Base-by-base conservation (phyloP, 2,797 vertebrate species). In the Anolis apletophallus region DNA sequence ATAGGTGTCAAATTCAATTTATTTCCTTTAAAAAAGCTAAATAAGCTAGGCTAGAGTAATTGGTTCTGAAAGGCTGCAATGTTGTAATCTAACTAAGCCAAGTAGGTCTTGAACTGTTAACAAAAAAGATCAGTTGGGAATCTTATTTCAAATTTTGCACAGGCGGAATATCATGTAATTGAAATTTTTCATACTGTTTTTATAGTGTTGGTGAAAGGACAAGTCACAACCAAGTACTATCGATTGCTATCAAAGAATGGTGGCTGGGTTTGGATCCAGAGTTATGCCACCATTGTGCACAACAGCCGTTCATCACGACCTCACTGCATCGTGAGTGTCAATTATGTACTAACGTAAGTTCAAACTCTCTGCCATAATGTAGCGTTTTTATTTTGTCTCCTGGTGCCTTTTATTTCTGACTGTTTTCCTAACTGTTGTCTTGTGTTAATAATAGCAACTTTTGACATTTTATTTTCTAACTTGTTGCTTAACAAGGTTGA, bases 131-230 rank as follows among this genome's bases (percentile, higher is more conserved):
- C 40, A n/a, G 5, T 32, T 59, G 17, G 19, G 36, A 85, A 80
- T 32, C 34, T 46, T 19, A 77, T 26, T 17, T 85, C 26, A 46
- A 52, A 5, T 79, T 85, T 1, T 50, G 8, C 34, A 46, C 1
- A 52, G 26, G 52, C 21, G 52, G 55, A 36, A 21, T 61, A 40
- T 83, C 34, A 52, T 83, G 11, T 64, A 87, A 73, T 52, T 2
- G 89, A 86, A 85, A 1, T 12, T 83, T 36, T 83, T 79, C 69
- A 1, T n/a, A 21, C 87, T 94, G 74, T 34, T 80, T 83, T 93
- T 87, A n/a, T 95, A 99, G 98, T 99, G 93, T 91, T 99, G 92
- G 97, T 98, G 93, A 98, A 99, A 95, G 98, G 98, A 73, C 98
- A 99, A 94, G 97, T 97, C 83, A 97, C 97, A 87, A 97, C 97